These are phyloP conservation scores for Macaria liturata DNA, from an alignment of 2,888 invertebrate species.

Conservation along the genomic window DNA sequence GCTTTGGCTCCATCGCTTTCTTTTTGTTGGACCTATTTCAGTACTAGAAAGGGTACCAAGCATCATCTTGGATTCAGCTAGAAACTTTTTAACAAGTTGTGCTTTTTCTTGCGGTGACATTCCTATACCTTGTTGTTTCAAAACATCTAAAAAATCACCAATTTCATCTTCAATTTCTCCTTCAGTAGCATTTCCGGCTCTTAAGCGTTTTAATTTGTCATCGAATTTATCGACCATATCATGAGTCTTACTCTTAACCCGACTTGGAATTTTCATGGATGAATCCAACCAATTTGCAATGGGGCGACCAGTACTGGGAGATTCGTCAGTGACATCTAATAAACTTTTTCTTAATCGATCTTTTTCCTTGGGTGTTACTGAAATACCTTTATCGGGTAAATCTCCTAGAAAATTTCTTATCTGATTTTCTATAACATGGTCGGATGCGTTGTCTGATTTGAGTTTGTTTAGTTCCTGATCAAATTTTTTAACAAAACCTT, in stretches of 20 bases:
- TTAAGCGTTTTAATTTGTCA: too few species aligned
- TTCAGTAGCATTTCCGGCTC: background rate
- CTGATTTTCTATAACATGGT: slow-evolving; percentile 10
- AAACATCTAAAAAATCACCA: slow-evolving; percentile 21
- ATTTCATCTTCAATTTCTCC: slow-evolving; percentile 28
- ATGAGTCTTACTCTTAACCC: too few species aligned
- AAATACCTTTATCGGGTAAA: slow-evolving; percentile 11
- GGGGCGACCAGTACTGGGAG: too few species aligned
- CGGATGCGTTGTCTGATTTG: slow-evolving; percentile 6
- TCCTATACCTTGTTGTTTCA: slow-evolving; percentile 11
- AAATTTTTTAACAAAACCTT: slow-evolving; percentile 8
- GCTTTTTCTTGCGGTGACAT: slow-evolving; percentile 4
- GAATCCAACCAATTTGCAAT: too few species aligned
- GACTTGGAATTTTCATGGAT: too few species aligned
- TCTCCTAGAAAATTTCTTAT: slow-evolving; percentile 10
- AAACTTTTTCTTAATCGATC: slow-evolving; percentile 9
- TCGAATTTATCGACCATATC: too few species aligned
- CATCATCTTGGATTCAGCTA: background rate
- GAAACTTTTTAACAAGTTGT: slow-evolving; percentile 1
- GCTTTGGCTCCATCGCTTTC: too few species aligned
- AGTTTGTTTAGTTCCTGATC: slow-evolving; percentile 8
- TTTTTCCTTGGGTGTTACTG: slow-evolving; percentile 10
- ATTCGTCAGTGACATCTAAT: background rate
- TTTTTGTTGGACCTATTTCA: too few species aligned
- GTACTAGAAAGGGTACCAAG: too few species aligned